Percentiles rank a stretch among this genome's conserved stretches.
phyloP scores from a whole-genome alignment of 2,113 vertebrate species.

The Ptyas mucosa region DNA sequence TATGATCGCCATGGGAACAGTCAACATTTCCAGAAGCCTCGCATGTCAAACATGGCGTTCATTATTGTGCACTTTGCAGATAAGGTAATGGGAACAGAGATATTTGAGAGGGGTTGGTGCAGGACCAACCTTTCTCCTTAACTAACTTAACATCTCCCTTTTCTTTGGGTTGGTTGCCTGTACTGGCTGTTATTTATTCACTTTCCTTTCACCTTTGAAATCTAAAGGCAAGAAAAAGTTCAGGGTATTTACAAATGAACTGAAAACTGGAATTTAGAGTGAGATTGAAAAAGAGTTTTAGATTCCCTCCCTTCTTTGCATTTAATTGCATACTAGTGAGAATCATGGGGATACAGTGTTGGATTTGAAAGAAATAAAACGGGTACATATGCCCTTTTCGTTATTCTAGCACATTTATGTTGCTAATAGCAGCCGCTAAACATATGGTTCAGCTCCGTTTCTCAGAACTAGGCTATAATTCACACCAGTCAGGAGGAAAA shows the following conservation, averaged over 20 bases:
- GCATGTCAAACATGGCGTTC: slow-evolving; percentile 88
- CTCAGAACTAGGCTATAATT: neutral
- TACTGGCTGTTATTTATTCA: neutral
- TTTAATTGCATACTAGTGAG: neutral
- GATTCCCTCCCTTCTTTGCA: no score
- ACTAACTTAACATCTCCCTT: neutral
- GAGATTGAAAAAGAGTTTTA: no score
- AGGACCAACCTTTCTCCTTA: neutral
- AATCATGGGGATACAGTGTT: neutral
- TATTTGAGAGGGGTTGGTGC: neutral
- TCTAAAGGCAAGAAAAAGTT: neutral
- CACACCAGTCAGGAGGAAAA: neutral
- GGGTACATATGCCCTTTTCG: neutral
- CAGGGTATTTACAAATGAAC: neutral
- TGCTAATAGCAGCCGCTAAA: neutral
- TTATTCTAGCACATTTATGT: neutral
- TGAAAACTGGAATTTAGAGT: neutral
- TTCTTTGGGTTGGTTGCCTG: neutral
- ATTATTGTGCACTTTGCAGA: slow-evolving; percentile 87
- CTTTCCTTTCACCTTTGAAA: neutral
- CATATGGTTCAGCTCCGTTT: neutral
- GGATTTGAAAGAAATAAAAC: neutral
- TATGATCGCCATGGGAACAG: slow-evolving; percentile 75
- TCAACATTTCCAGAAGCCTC: slow-evolving; percentile 86
- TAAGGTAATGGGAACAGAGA: slow-evolving; percentile 67